phyloP scores from a whole-genome alignment of 2,888 invertebrate species.

The Brachynemurus nebulosus region DNA sequence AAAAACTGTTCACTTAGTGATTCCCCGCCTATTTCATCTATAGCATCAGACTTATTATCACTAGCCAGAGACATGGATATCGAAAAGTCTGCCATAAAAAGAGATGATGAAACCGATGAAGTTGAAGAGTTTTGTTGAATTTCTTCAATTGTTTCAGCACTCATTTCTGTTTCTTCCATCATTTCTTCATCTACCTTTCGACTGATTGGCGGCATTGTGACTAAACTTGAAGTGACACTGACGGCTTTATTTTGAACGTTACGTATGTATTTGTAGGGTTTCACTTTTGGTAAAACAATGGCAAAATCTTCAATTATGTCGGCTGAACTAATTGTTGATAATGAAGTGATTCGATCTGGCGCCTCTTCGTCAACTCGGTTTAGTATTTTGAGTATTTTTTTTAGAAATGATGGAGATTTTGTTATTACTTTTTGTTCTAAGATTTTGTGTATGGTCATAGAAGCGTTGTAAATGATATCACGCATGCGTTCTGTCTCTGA shows the following conservation, averaged over 20 bases:
- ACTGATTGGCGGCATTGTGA: not conserved
- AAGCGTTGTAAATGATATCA: conserved; percentile 44
- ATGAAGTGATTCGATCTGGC: not conserved
- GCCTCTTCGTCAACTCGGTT: not conserved
- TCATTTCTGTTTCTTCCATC: not conserved
- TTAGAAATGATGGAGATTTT: not conserved
- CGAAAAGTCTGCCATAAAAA: no score
- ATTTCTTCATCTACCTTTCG: not conserved
- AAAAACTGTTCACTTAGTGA: no score
- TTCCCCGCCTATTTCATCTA: no score
- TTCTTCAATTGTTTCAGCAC: no score
- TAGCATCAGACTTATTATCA: no score
- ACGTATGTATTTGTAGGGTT: not conserved
- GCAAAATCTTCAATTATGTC: not conserved
- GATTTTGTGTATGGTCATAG: conserved; percentile 32
- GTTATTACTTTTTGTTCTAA: not conserved
- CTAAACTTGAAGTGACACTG: not conserved
- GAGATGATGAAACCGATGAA: no score
- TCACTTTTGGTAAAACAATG: not conserved
- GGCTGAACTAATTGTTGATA: not conserved
- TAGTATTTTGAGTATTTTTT: not conserved
- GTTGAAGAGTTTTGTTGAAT: no score
- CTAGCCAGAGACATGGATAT: no score
- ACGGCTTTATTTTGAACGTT: not conserved
- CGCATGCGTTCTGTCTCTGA: conserved; percentile 41